Conservation (phyloP, 2,888 invertebrate genomes). For the Ophion costatus region DNA sequence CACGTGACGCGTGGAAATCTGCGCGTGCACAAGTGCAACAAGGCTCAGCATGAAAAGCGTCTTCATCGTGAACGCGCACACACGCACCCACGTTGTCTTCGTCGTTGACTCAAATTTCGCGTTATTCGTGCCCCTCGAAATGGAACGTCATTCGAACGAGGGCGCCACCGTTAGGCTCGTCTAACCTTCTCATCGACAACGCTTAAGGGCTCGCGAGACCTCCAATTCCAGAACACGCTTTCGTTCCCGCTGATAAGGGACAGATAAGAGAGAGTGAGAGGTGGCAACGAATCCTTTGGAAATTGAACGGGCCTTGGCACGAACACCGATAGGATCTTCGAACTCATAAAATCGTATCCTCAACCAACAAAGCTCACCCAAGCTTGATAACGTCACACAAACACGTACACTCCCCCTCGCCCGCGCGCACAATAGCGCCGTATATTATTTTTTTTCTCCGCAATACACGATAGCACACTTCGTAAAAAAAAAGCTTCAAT, state of each 20-base stretch:
- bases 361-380: slow-evolving; percentile 13
- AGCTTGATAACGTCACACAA: slow-evolving; percentile 2
- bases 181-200: not conserved
- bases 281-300: not conserved
- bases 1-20: slow-evolving; percentile 73
- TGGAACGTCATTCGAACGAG: slow-evolving; percentile 35
- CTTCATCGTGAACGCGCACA: slow-evolving; percentile 64
- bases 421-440: not conserved
- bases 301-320: slow-evolving; percentile 21
- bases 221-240: not conserved
- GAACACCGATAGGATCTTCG: slow-evolving; percentile 4
- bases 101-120: not conserved
- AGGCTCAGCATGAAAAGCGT: slow-evolving; percentile 73
- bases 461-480: not conserved
- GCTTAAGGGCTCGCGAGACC: not conserved
- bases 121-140: slow-evolving; percentile 6
- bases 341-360: slow-evolving; percentile 8
- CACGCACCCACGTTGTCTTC: not conserved
- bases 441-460: not conserved
- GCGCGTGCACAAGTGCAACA: slow-evolving; percentile 73
- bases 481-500: not conserved
- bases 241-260: slow-evolving; percentile 9
- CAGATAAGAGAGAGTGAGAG: not conserved
- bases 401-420: not conserved
- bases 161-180: not conserved